These are phyloP conservation scores for Hirudinaria manillensis DNA, from an alignment of 2,888 invertebrate genomes.

Conservation along the genomic window DNA sequence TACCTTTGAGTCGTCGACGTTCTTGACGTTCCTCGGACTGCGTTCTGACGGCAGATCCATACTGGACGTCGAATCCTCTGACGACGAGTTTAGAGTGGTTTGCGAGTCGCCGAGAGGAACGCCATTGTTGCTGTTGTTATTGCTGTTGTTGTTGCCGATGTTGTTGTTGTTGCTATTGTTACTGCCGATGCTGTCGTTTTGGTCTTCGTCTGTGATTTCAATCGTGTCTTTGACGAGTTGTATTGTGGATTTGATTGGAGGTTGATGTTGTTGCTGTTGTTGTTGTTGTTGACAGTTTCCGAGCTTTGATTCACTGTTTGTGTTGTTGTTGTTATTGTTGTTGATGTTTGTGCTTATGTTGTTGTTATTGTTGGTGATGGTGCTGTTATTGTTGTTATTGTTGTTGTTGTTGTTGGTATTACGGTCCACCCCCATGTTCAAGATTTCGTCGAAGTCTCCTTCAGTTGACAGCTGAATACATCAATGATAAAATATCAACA, in stretches of 20 bases:
- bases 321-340: neutral
- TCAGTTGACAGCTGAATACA: neutral
- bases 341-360: neutral
- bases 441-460: neutral
- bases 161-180: neutral
- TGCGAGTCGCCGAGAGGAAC: neutral
- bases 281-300: neutral
- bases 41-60: neutral
- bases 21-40: neutral
- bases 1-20: neutral
- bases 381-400: neutral
- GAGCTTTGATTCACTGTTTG: neutral
- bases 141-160: neutral
- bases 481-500: neutral
- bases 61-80: neutral
- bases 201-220: too few relatives aligned
- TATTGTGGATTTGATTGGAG: too few relatives aligned
- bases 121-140: neutral
- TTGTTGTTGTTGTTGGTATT: neutral
- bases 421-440: constrained; percentile 7
- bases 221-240: too few relatives aligned
- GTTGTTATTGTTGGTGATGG: neutral
- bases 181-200: too few relatives aligned
- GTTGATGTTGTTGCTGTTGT: neutral
- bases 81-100: too few relatives aligned